Base-by-base conservation (phyloP, 2,888 invertebrate genomes). In the Epinotia ramella region DNA sequence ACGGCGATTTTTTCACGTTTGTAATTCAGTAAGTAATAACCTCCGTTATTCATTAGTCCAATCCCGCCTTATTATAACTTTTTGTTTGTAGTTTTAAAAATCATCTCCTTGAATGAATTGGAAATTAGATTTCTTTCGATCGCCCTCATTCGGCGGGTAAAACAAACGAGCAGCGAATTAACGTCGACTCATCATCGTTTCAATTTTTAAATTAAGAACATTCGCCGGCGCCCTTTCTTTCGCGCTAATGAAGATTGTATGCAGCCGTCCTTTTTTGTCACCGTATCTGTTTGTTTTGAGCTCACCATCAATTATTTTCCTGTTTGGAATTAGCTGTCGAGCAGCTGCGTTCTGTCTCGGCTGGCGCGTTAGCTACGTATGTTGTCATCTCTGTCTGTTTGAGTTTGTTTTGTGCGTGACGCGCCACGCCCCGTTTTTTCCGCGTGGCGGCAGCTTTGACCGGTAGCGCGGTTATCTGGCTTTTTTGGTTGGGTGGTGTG, bases 381-480 rank as follows among this genome's bases (percentile, higher is more conserved):
- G 78, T 79, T 78, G 78, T 82, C 80, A 84, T 92, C 89, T 85
- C 86, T 85, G 83, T 92, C 87, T 89, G 85, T 84, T 81, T 78
- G 78, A 89, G 93, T 94, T 93, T 94, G 94, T 94, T 94, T 94
- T 88, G 91, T 89, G 93, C 93, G 93, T 93, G 93, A 94, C 92
- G 91, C 84, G 93, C 91, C 91, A 86, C 94, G 94, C 94, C 94
- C 91, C 82, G 82, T 74, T 82, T 82, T 81, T 83, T 84, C 80
- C 80, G 80, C 81, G 81, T 81, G 80, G 83, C 88, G 89, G 84
- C 85, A 86, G 86, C 92, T 94, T 93, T 93, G 93, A 89, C 92
- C 94, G 91, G 94, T 94, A 94, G 93, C 93, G 82, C 80, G 84
- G 92, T 93, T 94, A 93, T 92, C 91, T 89, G 76, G 77, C 83